These are phyloP conservation scores for Oeneis ivallda DNA, from an alignment of 2,888 invertebrate genomes.

Conservation along the genomic window DNA sequence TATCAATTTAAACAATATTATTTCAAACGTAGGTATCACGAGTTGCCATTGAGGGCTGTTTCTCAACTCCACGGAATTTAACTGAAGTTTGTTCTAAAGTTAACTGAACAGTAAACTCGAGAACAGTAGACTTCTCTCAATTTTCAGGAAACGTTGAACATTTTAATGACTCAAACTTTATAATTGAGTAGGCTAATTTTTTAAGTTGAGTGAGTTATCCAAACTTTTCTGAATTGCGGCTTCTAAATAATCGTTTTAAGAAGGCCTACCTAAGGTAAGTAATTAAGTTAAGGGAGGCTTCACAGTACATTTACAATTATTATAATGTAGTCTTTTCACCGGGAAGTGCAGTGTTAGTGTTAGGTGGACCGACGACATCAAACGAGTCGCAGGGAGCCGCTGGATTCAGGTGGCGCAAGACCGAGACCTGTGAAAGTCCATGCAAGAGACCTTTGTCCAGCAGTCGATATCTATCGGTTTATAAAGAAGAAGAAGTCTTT, in stretches of 20 bases:
- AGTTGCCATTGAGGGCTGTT: neutral
- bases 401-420: no score
- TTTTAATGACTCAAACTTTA: constrained; percentile 29
- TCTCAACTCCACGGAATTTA: constrained; percentile 26
- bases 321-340: no score
- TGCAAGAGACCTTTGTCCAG: no score
- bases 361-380: no score
- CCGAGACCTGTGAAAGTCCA: no score
- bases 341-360: no score
- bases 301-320: no score
- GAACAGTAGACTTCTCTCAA: constrained; percentile 22
- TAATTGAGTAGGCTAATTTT: constrained; percentile 27
- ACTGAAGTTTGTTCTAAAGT: constrained; percentile 19
- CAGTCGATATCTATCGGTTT: no score
- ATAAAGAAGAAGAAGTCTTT: no score
- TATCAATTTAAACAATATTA: neutral
- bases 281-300: no score
- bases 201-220: constrained; percentile 9
- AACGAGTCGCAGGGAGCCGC: no score
- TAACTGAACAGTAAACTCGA: constrained; percentile 19
- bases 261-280: no score
- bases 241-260: constrained; percentile 3
- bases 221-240: constrained; percentile 3
- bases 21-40: neutral
- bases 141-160: constrained; percentile 21